Base-by-base conservation (phyloP, 1,140 invertebrate species). In the Panulirus ornatus region DNA sequence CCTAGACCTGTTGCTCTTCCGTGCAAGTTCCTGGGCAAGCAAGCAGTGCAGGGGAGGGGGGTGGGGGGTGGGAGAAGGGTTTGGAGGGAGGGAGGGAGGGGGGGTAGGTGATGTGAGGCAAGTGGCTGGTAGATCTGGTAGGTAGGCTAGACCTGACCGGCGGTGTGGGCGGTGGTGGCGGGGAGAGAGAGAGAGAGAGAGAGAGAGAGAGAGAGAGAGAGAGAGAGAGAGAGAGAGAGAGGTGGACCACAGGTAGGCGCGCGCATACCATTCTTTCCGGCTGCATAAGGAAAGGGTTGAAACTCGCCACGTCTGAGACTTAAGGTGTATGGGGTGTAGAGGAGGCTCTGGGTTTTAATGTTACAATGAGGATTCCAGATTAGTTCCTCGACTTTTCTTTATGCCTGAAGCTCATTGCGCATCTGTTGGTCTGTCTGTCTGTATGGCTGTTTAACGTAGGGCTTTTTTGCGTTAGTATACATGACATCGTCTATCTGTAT, bases 71-170 rank as follows among this genome's bases (percentile, higher is more conserved):
- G 38, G 58, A 27, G 34, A 38, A 66, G 34, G 8, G 81, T 36
- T 34, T 19, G 76, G 30, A 63, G 70, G 30, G 6, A 40, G 63
- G 63, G 70, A 73, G 30, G 70, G 38, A 5, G 38, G 14, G 11
- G 30, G n/a, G 70, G 70, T 6, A 73, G 14, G 38, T 5, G 9
- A 27, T 14, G 30, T 36, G 70, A 3, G 30, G 30, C 30, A 73
- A 73, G 70, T 36, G 42, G 76, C 42, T 34, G 76, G 76, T 51
- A 30, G 34, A 1, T 9, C 6, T n/a, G n/a, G 76, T 51, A 79
- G 76, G 73, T 42, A 76, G 73, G 73, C 73, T 42, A 76, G 73
- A 76, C 73, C 73, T 51, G 42, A 51, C 76, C 36, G 44, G 22
- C 27, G 76, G 76, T 54, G 76, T 79, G 76, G 76, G 76, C 51